phyloP scores from a whole-genome alignment of 2,888 invertebrate genomes.

The Nomada fucata region DNA sequence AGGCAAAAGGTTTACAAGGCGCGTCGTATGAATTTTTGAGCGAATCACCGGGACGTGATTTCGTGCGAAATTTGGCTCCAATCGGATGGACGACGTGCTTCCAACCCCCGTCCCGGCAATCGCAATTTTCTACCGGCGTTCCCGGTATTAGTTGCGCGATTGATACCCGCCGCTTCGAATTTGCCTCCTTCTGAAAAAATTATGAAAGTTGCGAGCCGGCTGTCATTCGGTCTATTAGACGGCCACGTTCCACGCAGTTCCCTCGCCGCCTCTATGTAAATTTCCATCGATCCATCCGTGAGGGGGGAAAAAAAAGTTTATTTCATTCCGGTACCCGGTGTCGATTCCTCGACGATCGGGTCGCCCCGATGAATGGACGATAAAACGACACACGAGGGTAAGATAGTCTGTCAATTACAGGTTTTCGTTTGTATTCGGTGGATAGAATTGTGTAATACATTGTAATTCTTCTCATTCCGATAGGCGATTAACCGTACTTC shows the following conservation, averaged over 20 bases:
- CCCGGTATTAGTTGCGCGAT: slow-evolving; percentile 68
- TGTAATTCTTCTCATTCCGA: neutral
- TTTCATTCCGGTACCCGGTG: slow-evolving; percentile 26
- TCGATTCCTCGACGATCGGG: neutral
- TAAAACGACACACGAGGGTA: neutral
- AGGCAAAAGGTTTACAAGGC: slow-evolving; percentile 59
- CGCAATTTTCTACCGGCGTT: slow-evolving; percentile 67
- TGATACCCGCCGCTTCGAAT: slow-evolving; percentile 68
- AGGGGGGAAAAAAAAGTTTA: slow-evolving; percentile 17
- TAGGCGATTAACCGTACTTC: neutral
- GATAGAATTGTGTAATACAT: too few species aligned
- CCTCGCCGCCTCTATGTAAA: slow-evolving; percentile 53
- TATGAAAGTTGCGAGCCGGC: slow-evolving; percentile 57
- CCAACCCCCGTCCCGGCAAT: slow-evolving; percentile 40
- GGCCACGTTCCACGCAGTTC: slow-evolving; percentile 42
- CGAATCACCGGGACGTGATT: slow-evolving; percentile 66
- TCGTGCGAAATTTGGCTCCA: slow-evolving; percentile 73
- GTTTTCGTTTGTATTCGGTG: neutral
- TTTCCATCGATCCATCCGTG: slow-evolving; percentile 47
- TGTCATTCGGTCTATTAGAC: slow-evolving; percentile 55
- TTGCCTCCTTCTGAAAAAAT: slow-evolving; percentile 69
- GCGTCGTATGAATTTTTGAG: slow-evolving; percentile 66
- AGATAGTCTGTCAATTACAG: neutral
- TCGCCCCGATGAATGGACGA: neutral
- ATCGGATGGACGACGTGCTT: slow-evolving; percentile 66